These are phyloP conservation scores for Brevipalpus yothersi DNA, from an alignment of 1,140 invertebrate species.

Conservation along the genomic window DNA sequence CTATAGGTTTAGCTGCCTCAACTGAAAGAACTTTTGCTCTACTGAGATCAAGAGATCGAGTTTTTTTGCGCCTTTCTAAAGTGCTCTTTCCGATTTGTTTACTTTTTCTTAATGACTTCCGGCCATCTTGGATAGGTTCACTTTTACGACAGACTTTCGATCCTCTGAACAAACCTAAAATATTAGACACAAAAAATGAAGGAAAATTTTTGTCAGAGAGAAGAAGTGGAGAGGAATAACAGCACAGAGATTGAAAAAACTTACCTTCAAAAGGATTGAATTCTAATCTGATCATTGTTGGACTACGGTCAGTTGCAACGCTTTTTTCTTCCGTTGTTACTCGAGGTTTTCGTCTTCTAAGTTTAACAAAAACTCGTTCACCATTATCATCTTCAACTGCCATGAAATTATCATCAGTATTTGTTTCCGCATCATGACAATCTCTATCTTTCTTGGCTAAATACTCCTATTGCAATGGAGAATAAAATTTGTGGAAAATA, in stretches of 20 bases:
- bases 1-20: too few relatives aligned
- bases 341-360: background rate
- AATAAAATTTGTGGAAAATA: background rate
- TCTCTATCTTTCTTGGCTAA: background rate
- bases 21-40: too few relatives aligned
- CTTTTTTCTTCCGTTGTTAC: conserved; percentile 26
- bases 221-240: background rate
- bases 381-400: conserved; percentile 7
- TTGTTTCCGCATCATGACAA: conserved; percentile 19
- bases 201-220: too few relatives aligned
- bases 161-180: conserved; percentile 10
- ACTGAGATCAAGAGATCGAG: background rate
- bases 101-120: conserved; percentile 2
- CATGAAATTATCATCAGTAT: conserved; percentile 17
- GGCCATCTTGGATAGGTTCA: background rate
- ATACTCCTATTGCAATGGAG: background rate
- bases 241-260: conserved; percentile 10
- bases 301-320: conserved; percentile 29
- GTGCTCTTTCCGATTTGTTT: background rate
- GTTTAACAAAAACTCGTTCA: conserved; percentile 5
- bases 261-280: conserved; percentile 66
- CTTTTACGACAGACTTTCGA: background rate
- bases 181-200: background rate
- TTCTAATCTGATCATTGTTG: conserved; percentile 53
- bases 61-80: background rate